These are phyloP conservation scores for Temnothorax longispinosus DNA, from an alignment of 1,140 invertebrate species.

Conservation along the genomic window DNA sequence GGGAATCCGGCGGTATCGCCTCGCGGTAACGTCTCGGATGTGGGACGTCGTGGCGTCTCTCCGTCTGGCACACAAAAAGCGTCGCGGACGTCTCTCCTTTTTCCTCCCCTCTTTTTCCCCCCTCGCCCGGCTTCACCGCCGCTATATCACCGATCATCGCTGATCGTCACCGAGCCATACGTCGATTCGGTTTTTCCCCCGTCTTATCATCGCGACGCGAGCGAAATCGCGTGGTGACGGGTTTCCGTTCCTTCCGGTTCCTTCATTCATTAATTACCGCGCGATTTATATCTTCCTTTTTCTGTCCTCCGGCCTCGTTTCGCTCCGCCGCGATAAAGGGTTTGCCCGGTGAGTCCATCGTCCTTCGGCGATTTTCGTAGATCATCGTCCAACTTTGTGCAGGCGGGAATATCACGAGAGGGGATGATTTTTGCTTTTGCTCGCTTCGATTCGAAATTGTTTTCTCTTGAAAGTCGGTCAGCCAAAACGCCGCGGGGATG, in stretches of 20 bases:
- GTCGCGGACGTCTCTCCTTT: conserved; percentile 46
- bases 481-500: not conserved
- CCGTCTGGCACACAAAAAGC: conserved; percentile 79
- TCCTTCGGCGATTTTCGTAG: not conserved
- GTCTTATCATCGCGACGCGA: not conserved
- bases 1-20: conserved; percentile 18
- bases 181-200: not conserved
- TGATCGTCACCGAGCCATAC: not conserved
- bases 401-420: not conserved
- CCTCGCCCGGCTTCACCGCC: not conserved
- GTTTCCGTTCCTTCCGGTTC: not conserved
- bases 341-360: not conserved
- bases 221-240: not conserved
- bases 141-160: not conserved
- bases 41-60: conserved; percentile 79
- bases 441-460: not conserved
- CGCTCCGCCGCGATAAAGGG: not conserved
- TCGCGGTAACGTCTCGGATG: conserved; percentile 67
- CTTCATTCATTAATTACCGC: conserved; percentile 30
- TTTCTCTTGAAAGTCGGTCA: conserved; percentile 37
- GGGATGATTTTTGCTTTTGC: not conserved
- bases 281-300: not conserved
- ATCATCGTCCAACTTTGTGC: not conserved
- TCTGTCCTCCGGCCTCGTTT: not conserved
- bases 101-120: too few relatives aligned